Conservation (phyloP, 2,797 vertebrate genomes). For the Molossus alvarezi region DNA sequence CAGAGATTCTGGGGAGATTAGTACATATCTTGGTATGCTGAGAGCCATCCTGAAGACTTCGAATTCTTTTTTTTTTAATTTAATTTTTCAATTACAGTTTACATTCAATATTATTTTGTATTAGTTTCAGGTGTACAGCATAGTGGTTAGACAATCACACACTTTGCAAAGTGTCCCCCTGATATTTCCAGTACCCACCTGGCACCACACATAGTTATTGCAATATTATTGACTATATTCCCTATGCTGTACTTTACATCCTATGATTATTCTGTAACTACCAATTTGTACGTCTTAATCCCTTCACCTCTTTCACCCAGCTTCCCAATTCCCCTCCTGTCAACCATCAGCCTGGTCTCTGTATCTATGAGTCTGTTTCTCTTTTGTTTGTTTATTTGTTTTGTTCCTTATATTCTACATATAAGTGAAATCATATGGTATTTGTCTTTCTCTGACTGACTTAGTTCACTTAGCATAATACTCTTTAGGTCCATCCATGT, state of each 20-base stretch:
- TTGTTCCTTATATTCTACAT: background rate
- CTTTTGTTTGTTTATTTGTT: background rate
- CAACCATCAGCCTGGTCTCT: background rate
- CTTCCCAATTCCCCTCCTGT: fast-evolving
- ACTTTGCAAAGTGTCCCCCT: background rate
- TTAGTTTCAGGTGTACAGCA: background rate
- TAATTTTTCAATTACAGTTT: background rate
- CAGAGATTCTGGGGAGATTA: background rate
- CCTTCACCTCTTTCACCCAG: background rate
- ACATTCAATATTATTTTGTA: background rate
- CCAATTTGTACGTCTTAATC: background rate
- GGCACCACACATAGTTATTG: background rate
- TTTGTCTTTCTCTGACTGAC: background rate
- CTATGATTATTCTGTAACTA: background rate
- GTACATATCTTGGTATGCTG: background rate
- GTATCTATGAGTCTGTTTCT: background rate
- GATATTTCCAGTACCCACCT: background rate
- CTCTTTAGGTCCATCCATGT: background rate
- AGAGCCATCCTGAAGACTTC: background rate
- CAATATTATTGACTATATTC: background rate
- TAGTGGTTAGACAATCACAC: background rate
- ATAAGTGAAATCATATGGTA: background rate
- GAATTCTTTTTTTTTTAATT: background rate
- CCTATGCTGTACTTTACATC: background rate
- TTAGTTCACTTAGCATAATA: background rate